phyloP scores from a whole-genome alignment of 2,888 invertebrate species.

The Sminthurinus aureus region DNA sequence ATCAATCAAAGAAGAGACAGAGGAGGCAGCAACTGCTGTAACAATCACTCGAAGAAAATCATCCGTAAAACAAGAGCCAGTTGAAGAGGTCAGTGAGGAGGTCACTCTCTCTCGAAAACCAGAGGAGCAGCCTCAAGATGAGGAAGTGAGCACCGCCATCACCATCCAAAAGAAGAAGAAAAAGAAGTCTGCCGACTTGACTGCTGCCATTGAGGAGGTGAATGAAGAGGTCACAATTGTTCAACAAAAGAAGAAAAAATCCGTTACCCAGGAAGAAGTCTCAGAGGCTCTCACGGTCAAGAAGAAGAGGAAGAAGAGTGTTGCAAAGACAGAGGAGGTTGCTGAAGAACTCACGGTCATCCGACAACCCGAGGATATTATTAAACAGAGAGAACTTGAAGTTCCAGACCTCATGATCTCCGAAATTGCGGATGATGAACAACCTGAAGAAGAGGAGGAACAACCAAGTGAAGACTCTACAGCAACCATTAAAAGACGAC shows the following conservation, averaged over 20 bases:
- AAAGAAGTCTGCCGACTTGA: background rate
- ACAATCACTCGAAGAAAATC: constrained; percentile 62
- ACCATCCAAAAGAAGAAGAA: constrained; percentile 51
- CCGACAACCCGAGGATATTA: constrained; percentile 56
- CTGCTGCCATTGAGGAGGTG: constrained; percentile 22
- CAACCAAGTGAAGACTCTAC: background rate
- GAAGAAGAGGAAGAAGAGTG: constrained; percentile 68
- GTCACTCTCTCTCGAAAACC: constrained; percentile 52
- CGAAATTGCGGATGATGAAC: background rate
- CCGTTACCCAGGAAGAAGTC: constrained; percentile 64
- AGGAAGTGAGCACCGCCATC: constrained; percentile 51
- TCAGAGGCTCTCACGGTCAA: constrained; percentile 50
- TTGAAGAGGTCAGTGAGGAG: constrained; percentile 52
- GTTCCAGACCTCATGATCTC: constrained; percentile 2
- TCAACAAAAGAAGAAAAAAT: constrained; percentile 63
- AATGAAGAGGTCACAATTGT: constrained; percentile 31
- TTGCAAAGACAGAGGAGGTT: constrained; percentile 38
- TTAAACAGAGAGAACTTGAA: background rate
- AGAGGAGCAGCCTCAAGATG: constrained; percentile 59
- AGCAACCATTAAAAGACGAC: background rate
- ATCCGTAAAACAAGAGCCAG: constrained; percentile 44
- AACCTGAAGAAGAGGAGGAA: background rate
- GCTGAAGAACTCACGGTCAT: constrained; percentile 41
- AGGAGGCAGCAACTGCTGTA: constrained; percentile 11
- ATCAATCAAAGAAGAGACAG: constrained; percentile 36